These are phyloP conservation scores for Drosophila insularis DNA, from an alignment of 1,140 invertebrate species.

Conservation along the genomic window DNA sequence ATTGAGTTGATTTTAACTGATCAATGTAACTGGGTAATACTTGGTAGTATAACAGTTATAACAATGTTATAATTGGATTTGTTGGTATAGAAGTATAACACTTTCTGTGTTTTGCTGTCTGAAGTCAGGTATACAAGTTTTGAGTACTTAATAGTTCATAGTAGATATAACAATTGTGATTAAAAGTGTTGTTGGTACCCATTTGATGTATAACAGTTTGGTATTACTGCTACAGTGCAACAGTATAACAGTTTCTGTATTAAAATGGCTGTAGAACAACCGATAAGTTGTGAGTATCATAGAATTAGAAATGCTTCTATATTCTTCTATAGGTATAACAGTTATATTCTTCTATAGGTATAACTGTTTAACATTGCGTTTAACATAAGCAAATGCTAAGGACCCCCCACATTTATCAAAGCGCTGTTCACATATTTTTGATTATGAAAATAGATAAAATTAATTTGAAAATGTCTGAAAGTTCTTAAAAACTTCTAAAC, in stretches of 20 bases:
- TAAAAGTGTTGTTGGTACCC: no score
- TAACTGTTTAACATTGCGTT: no score
- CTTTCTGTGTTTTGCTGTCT: background rate
- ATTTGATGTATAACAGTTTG: background rate
- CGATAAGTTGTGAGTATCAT: background rate
- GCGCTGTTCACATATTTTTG: no score
- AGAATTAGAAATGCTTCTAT: no score
- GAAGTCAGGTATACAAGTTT: no score
- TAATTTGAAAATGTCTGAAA: no score
- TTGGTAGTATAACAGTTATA: background rate
- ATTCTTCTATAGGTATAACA: no score
- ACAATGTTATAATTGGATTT: background rate
- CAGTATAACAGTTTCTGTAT: background rate
- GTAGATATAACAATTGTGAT: background rate
- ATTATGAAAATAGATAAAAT: no score
- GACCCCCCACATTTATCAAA: no score
- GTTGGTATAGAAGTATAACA: background rate
- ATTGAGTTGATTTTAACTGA: background rate
- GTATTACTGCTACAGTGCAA: background rate
- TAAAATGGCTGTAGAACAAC: background rate
- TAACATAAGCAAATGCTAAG: no score
- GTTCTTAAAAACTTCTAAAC: no score
- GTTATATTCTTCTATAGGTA: no score
- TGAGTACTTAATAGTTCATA: background rate
- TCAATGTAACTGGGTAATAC: background rate